Conservation (phyloP, 2,113 vertebrate genomes). For the Ochotona curzoniae region DNA sequence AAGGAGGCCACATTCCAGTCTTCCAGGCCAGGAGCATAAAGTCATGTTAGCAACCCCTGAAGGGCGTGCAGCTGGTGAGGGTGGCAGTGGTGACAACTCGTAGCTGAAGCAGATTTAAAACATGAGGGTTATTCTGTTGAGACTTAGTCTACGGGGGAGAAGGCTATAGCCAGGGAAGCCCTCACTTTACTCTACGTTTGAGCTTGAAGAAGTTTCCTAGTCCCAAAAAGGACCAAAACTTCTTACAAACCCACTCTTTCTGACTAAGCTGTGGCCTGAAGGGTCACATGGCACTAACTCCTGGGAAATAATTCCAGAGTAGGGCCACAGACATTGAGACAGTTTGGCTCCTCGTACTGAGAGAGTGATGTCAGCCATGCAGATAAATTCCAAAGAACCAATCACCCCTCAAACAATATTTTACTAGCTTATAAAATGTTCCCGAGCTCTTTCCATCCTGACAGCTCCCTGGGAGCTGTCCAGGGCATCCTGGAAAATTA, state of each 20-base stretch:
- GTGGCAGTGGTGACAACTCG: no score
- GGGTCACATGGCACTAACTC: conserved; percentile 55
- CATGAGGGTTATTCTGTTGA: background rate
- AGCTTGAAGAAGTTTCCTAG: background rate
- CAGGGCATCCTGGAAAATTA: conserved; percentile 69
- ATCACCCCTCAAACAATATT: conserved; percentile 54
- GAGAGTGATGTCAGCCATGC: conserved; percentile 63
- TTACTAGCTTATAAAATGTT: conserved; percentile 73
- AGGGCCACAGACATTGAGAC: conserved; percentile 59
- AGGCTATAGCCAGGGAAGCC: background rate
- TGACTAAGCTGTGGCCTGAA: conserved; percentile 50
- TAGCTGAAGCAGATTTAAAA: background rate
- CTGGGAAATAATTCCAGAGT: conserved; percentile 53
- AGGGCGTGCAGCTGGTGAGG: background rate
- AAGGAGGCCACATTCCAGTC: background rate
- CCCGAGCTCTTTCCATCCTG: conserved; percentile 60
- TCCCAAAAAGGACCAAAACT: conserved; percentile 11
- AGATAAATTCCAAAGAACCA: conserved; percentile 75
- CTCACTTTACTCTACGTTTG: conserved; percentile 9
- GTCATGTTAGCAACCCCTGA: no score
- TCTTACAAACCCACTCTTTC: conserved; percentile 10
- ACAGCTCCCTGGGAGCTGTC: conserved; percentile 38
- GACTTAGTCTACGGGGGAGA: background rate
- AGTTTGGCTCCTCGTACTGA: conserved; percentile 49
- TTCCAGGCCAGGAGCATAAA: background rate